phyloP scores from a whole-genome alignment of 2,113 vertebrate genomes.

The Hypomesus transpacificus region DNA sequence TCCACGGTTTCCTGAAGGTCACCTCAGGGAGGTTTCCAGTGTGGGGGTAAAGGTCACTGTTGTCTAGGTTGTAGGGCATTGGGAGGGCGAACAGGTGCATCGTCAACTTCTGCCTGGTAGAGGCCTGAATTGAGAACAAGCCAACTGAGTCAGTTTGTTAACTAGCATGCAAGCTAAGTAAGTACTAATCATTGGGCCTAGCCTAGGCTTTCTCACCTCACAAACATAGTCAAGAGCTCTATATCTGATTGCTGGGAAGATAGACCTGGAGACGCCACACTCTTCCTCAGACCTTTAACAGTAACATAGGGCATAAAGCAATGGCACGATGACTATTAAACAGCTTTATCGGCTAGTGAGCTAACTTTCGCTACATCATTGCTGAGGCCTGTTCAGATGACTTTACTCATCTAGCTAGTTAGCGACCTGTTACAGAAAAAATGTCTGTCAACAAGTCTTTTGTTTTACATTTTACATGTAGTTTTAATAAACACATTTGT shows the following conservation, averaged over 20 bases:
- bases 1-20: conserved; percentile 67
- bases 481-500: no score
- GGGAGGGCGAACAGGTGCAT: conserved; percentile 61
- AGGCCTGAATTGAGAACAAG: conserved; percentile 43
- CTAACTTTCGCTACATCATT: no score
- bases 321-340: background rate
- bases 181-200: background rate
- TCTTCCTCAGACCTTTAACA: conserved; percentile 35
- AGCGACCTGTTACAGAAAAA: background rate
- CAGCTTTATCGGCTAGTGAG: background rate
- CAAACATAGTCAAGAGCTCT: conserved; percentile 67
- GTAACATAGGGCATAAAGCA: background rate
- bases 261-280: background rate
- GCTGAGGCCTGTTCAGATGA: no score
- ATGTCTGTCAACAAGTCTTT: background rate
- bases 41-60: conserved; percentile 50
- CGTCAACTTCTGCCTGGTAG: conserved; percentile 47
- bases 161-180: background rate
- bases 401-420: background rate
- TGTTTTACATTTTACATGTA: no score
- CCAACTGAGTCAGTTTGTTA: no score
- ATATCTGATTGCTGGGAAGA: conserved; percentile 56
- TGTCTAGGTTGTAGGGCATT: conserved; percentile 44
- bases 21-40: conserved; percentile 46
- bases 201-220: conserved; percentile 56